Percentiles rank a stretch among this genome's conserved stretches.
These are phyloP conservation scores for Patiria miniata DNA, from an alignment of 35 echinoderm and acorn worm genomes.

Conservation along the genomic window DNA sequence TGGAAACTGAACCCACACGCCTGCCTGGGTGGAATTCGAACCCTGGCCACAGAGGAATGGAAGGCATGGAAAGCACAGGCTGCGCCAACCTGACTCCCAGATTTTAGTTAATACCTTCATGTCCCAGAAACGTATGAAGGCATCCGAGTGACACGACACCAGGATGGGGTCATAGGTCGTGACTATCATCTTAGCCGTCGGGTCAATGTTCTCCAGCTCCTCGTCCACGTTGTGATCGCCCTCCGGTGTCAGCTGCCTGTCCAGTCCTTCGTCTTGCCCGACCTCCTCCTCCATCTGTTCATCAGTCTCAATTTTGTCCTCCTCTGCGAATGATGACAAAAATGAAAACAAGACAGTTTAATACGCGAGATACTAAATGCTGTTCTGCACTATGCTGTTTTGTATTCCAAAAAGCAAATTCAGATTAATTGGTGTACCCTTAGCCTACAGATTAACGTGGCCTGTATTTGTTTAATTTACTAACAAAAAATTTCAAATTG, in stretches of 20 bases:
- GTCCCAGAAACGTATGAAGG: constrained; percentile 91
- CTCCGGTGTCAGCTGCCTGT: constrained; percentile 27
- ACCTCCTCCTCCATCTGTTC: constrained; percentile 25
- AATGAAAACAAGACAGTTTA: background rate
- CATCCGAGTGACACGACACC: constrained; percentile 80
- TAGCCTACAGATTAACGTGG: too few species aligned
- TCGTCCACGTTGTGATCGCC: background rate
- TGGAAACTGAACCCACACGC: too few species aligned
- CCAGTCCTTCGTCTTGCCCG: background rate
- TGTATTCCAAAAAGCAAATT: too few species aligned
- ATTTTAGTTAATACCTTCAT: constrained; percentile 76
- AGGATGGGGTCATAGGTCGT: constrained; percentile 73
- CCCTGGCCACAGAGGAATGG: too few species aligned
- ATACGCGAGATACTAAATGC: too few species aligned
- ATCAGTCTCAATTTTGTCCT: background rate
- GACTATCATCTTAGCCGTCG: constrained; percentile 73
- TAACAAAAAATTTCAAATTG: too few species aligned
- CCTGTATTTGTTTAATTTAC: too few species aligned
- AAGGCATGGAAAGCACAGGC: too few species aligned
- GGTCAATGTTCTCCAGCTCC: constrained; percentile 59
- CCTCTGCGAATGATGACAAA: background rate
- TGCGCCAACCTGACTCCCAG: too few species aligned
- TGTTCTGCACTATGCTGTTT: too few species aligned
- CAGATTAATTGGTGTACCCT: too few species aligned
- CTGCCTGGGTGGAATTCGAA: too few species aligned